Evolutionary conservation across 2,797 vertebrate genomes (phyloP), one percentile per base, ranked within the genome.

Genomic region (Argya squamiceps): DNA sequence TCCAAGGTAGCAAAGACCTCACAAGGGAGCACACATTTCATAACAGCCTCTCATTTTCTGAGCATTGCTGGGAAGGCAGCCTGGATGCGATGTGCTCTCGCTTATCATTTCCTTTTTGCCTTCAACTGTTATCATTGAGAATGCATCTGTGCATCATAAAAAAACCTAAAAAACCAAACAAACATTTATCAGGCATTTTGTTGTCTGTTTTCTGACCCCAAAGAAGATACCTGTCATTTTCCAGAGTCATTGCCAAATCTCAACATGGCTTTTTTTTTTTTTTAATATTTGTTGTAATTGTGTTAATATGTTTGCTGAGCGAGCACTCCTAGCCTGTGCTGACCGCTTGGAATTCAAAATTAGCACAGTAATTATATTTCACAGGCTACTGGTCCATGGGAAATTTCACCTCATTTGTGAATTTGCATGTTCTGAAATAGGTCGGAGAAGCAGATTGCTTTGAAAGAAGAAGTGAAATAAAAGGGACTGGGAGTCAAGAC

Each of bases 361-460:
- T 97, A 98, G 96, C 96, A 89, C 92, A 56, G 89, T 95, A 97
- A 97, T 97, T 98, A 92, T 96, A 95, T 97, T 98, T 96, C 90
- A 97, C 95, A 93, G 95, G 92, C 95, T 95, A 96, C 92, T 90
- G 95, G 92, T 80, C 52, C 56, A 96, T 85, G 89, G 85, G 88
- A 96, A 95, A 96, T 96, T 93, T 92, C 87, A 93, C 82, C 94
- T 52, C 18, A 5, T 84, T 94, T 91, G 80, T 96, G 94, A 94
- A 97, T 97, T 96, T 97, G 80, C 96, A 95, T 94, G 86, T 91
- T 95, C 89, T 96, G 92, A 98, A 97, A 95, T 96, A 97, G 96
- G 96, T 96, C 77, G 3, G 49, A 62, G 89, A 87, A 97, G 92
- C 97, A 97, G 97, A 97, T 97, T 97, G 97, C 95, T 97, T 95